Evolutionary conservation across 2,888 invertebrate species (phyloP), one percentile per base, ranked within the genome.

Genomic region (Drosophila seclusa): DNA sequence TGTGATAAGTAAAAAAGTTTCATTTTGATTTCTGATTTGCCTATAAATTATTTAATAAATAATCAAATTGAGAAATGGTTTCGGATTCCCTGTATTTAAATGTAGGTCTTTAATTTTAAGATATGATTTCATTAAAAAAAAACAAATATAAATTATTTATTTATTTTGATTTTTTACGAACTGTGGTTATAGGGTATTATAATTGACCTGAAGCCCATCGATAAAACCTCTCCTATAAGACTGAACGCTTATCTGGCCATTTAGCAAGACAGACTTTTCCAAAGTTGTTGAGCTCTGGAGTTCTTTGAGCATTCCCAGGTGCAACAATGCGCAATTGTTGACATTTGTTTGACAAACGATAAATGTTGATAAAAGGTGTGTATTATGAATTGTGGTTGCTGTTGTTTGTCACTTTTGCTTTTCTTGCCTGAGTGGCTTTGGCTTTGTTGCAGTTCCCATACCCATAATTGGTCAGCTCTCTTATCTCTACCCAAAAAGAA

Each of bases 271-370:
- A 70, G 40, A 61, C 50, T 62, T 67, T 54, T 73, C 55, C 52
- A 55, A 55, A 73, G 54, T 63, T 76, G 62, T 55, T 21, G 21
- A 62, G 64, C n/a, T 65, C 21, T 31, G 38, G 58, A 66, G 52
- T 49, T 60, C 55, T 34, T 27, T 65, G 40, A 52, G 42, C 40
- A 45, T 81, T 86, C 61, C 78, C 83, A 83, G 87, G 81, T 84
- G 89, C 87, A 84, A 89, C 77, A 84, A 84, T 89, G 89, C 79
- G 82, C 84, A 89, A 84, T 84, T 89, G 84, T 89, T 89, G 84
- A 84, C 84, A 87, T 81, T 84, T 89, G 87, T 81, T 83, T 83
- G 82, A 79, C 84, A 79, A 87, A 81, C 84, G 82, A 84, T 89
- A 87, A 84, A 81, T 76, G 63, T 82, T 75, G 75, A 82, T 82